phyloP scores from a whole-genome alignment of 1,140 invertebrate genomes.

The Carposina sasakii region DNA sequence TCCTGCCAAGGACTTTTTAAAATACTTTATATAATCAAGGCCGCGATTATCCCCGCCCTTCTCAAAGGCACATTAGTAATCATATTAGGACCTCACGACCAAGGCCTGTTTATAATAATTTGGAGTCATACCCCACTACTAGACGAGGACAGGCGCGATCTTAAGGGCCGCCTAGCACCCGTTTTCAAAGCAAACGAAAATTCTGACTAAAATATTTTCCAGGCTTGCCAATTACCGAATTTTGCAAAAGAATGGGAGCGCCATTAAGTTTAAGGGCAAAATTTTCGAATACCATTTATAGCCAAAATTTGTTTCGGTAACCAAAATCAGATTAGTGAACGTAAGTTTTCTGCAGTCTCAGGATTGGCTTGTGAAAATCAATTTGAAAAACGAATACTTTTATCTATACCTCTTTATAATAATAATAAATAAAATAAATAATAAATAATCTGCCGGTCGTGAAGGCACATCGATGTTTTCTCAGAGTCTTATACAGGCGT shows the following conservation, averaged over 20 bases:
- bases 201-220: background rate
- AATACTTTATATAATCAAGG: too few relatives aligned
- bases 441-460: conserved; percentile 19
- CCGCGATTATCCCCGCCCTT: too few relatives aligned
- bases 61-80: too few relatives aligned
- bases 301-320: conserved; percentile 16
- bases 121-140: too few relatives aligned
- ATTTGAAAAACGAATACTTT: conserved; percentile 42
- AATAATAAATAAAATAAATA: too few relatives aligned
- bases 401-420: too few relatives aligned
- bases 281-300: conserved; percentile 16
- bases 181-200: conserved; percentile 4
- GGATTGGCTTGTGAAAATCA: conserved; percentile 3
- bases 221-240: background rate
- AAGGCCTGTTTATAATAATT: too few relatives aligned
- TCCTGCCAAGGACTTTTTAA: too few relatives aligned
- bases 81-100: too few relatives aligned
- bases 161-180: too few relatives aligned
- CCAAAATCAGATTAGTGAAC: conserved; percentile 29
- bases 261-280: conserved; percentile 4
- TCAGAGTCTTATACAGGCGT: conserved; percentile 12
- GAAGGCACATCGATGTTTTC: conserved; percentile 15
- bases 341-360: conserved; percentile 29
- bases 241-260: background rate
- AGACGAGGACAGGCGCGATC: too few relatives aligned